Evolutionary conservation across 1,140 invertebrate genomes (phyloP).

Genomic region (Microvelia longipes): DNA sequence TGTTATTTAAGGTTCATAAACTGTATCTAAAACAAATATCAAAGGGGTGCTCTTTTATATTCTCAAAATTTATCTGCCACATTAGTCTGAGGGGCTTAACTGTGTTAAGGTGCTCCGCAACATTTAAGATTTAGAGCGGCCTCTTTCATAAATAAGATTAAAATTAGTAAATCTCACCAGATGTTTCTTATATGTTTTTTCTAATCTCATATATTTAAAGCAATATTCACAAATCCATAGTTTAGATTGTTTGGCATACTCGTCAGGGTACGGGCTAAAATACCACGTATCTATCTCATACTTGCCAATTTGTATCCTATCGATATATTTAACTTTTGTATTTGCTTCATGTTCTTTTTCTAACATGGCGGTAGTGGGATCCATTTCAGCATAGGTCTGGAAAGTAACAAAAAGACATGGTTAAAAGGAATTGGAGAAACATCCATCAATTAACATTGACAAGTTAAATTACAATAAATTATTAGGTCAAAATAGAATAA

Average conservation of each 20-base stretch:
- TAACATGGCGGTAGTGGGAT: constrained; percentile 70
- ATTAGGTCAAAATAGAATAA: neutral
- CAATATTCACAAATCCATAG: constrained; percentile 97
- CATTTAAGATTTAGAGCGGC: too few species aligned
- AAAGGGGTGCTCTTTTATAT: too few species aligned
- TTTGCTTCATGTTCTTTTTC: constrained; percentile 98
- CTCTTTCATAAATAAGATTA: too few species aligned
- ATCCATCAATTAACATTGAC: neutral
- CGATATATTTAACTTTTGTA: constrained; percentile 96
- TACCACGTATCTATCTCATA: constrained; percentile 99
- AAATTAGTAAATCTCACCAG: too few species aligned
- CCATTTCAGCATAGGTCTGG: constrained; percentile 27
- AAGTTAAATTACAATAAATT: too few species aligned
- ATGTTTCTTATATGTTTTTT: constrained; percentile 77
- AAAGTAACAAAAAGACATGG: too few species aligned
- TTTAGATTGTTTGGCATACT: constrained; percentile 87
- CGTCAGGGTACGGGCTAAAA: constrained; percentile 94
- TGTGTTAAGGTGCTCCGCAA: too few species aligned
- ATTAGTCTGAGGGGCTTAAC: too few species aligned
- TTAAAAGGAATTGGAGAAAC: constrained; percentile 2
- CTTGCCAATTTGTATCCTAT: constrained; percentile 85
- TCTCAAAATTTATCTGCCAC: too few species aligned
- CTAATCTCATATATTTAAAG: constrained; percentile 88
- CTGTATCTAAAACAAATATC: too few species aligned
- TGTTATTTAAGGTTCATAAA: too few species aligned